Evolutionary conservation across 2,113 vertebrate genomes (phyloP), one percentile per base, ranked within the genome.

Genomic region (Myotis davidii): DNA sequence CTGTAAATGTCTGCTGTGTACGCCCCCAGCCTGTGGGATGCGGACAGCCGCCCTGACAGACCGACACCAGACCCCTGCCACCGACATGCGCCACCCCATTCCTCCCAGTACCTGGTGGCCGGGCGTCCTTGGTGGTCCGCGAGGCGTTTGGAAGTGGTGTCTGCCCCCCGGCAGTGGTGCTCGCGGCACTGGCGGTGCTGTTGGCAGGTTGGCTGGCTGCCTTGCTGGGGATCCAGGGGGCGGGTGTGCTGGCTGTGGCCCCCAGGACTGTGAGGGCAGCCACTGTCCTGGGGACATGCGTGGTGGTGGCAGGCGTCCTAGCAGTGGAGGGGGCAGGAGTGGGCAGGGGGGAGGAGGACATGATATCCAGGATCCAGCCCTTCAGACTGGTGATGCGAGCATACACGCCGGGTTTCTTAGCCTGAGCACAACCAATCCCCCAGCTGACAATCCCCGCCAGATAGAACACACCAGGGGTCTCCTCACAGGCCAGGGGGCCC

Each of bases 401-500:
- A 77, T 99, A 99, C 72, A 99, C 99, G 0, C 99, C 99, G 0
- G 99, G 99, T 56, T 97, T 99, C 97, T 98, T 98, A 90, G 99
- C 97, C 97, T 99, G 99, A 1, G 99, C 99, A 9, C 99, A 99
- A 76, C 99, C 99, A 1, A 98, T 96, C 0, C 99, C 99, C 99
- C 99, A 99, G 92, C 99, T 99, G 96, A 99, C 99, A 0, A 99
- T 98, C 20, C 99, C 99, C 0, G 99, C 99, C 96, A 99, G 97
- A 50, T 99, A 99, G 92, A 99, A 99, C 90, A 98, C 98, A 0
- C 99, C 99, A 0, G 99, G 98, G 3, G 98, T 98, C 87, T 99
- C 98, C 95, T 99, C 99, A 54, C 99, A 99, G 89, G 99, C 99
- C 98, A 99, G 96, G 39, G 99, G 99, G 0, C 99, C 99, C 11